Evolutionary conservation across 2,797 vertebrate species (phyloP).

Genomic region (Myotis findleyi): DNA sequence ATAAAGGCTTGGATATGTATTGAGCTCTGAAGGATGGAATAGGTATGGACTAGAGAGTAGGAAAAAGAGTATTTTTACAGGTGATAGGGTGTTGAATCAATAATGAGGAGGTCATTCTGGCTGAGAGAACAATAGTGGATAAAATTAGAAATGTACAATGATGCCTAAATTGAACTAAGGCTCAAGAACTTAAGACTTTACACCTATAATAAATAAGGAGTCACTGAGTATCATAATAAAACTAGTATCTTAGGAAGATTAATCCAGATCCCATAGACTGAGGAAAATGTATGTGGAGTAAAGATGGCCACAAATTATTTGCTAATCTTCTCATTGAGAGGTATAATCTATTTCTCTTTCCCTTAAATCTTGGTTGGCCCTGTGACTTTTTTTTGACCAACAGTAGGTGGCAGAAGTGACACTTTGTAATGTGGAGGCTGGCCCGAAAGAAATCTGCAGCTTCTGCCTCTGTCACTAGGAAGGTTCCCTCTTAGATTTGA

Average conservation of each 20-base stretch:
- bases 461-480: neutral
- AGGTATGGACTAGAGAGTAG: neutral
- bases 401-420: neutral
- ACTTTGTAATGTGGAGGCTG: neutral
- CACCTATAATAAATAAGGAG: neutral
- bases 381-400: neutral
- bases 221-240: neutral
- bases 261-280: neutral
- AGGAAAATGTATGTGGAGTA: neutral
- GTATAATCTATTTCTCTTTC: neutral
- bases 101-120: neutral
- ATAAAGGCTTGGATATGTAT: neutral
- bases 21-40: neutral
- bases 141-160: neutral
- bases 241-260: constrained; percentile 13
- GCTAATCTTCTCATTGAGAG: neutral
- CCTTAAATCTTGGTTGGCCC: neutral
- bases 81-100: neutral
- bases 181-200: constrained; percentile 15
- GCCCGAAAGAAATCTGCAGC: neutral
- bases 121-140: neutral
- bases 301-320: neutral
- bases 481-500: neutral
- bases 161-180: neutral
- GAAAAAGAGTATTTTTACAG: neutral